Base-by-base conservation (phyloP, 2,888 invertebrate genomes). In the Folsomia candida region DNA sequence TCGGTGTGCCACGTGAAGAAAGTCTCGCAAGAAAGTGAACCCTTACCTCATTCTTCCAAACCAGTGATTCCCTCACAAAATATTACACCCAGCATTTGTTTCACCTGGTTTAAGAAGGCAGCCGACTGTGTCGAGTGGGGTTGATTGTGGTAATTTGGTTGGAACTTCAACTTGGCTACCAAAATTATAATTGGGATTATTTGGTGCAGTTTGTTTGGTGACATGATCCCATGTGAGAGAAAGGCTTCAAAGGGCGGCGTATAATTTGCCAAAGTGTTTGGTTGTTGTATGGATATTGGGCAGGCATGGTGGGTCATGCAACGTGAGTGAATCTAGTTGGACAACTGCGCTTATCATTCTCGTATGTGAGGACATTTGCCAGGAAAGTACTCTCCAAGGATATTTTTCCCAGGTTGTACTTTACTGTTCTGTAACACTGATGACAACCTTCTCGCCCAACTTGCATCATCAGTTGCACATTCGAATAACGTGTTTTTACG, bases 371-470 rank as follows among this genome's bases (percentile, higher is more conserved):
- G 22, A 54, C 54, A 54, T 54, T 54, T 4, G 54, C 11, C 4
- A 54, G n/a, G 54, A 54, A 54, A 54, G 54, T 54, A 20, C 54
- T 22, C 54, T 54, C 54, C 6, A n/a, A 54, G 54, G 54, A 54
- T 54, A 54, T 6, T 54, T 54, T 20, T 22, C 54, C 54, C 54
- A 54, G 4, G 22, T 14, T 54, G 18, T 54, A 54, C 20, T 54
- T 22, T 20, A 18, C 20, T 6, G 20, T 54, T 54, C n/a, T 54
- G 20, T 54, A 6, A 18, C 54, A 54, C 22, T 54, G 22, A 54
- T 20, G 18, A 54, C 4, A 54, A 54, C 54, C n/a, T 54, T 54
- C n/a, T n/a, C n/a, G 11, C n/a, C 54, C 37, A 37, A 37, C 4
- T 4, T 37, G 14, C 37, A 9, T 37, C 14, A 9, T 37, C 14